Percentiles rank a stretch among this genome's conserved stretches.
These are phyloP conservation scores for Spicauda simplicius DNA, from an alignment of 2,888 invertebrate species.

Conservation along the genomic window DNA sequence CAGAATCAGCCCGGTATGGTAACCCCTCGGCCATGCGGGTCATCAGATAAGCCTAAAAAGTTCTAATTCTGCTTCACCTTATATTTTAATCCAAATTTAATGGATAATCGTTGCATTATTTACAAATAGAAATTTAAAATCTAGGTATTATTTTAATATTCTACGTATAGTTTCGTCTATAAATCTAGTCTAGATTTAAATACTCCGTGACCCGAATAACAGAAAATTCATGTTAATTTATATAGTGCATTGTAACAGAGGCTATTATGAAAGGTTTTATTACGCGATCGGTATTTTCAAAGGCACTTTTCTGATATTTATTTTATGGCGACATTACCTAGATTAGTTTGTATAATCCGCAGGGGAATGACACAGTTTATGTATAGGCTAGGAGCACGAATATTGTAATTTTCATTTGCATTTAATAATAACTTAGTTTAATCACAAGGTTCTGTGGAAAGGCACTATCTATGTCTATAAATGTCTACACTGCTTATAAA, in stretches of 20 bases:
- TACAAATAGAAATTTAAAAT: too few species aligned
- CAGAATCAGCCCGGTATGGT: too few species aligned
- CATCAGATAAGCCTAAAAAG: too few species aligned
- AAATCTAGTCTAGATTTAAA: not conserved
- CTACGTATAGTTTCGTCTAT: not conserved
- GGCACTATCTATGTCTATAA: not conserved
- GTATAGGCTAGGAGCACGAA: constrained; percentile 8
- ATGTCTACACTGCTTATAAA: too few species aligned
- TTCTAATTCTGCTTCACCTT: too few species aligned
- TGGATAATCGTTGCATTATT: too few species aligned
- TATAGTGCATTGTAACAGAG: constrained; percentile 24
- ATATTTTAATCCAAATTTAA: too few species aligned
- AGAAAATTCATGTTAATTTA: constrained; percentile 17
- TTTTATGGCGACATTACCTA: constrained; percentile 43
- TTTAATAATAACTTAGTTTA: not conserved
- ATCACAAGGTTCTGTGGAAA: not conserved
- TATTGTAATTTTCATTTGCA: not conserved
- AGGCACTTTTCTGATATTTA: constrained; percentile 33
- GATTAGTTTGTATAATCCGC: constrained; percentile 41
- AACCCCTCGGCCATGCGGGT: too few species aligned
- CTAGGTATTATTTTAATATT: too few species aligned
- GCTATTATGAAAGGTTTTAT: constrained; percentile 21
- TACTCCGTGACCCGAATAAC: constrained; percentile 5
- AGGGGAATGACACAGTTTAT: constrained; percentile 35
- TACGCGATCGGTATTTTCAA: constrained; percentile 29